phyloP scores from a whole-genome alignment of 2,797 vertebrate genomes.

The Antrozous pallidus region DNA sequence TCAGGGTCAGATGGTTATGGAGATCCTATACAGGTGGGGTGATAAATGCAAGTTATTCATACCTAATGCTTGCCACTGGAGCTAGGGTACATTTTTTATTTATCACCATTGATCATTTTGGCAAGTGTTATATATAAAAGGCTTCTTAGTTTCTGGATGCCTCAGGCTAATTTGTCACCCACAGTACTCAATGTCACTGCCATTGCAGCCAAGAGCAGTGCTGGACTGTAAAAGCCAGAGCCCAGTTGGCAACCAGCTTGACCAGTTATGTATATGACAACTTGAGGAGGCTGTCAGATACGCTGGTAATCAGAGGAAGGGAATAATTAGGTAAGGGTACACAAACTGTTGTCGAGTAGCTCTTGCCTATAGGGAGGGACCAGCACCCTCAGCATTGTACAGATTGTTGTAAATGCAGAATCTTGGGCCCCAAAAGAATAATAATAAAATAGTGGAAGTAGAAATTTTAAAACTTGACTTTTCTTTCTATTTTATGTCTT shows the following conservation, averaged over 20 bases:
- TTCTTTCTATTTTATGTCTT: background rate
- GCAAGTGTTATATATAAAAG: conserved; percentile 18
- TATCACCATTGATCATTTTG: conserved; percentile 48
- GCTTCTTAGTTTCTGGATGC: conserved; percentile 21
- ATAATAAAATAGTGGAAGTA: background rate
- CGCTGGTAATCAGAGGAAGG: background rate
- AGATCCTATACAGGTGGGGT: background rate
- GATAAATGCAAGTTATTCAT: background rate
- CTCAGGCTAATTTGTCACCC: background rate
- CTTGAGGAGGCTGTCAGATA: background rate
- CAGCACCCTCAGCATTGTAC: background rate
- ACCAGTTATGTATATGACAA: background rate
- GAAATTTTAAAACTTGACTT: background rate
- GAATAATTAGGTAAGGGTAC: background rate
- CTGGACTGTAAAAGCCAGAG: background rate
- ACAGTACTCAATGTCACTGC: background rate
- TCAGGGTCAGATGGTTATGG: background rate
- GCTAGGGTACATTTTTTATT: conserved; percentile 2
- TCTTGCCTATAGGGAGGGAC: too few species aligned
- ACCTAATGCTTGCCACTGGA: conserved; percentile 20
- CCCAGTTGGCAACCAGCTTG: background rate
- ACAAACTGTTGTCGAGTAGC: background rate
- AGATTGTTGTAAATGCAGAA: background rate
- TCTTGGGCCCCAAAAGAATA: background rate
- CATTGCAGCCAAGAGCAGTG: background rate